Percentiles rank a stretch among this genome's conserved stretches.
Conservation (phyloP, 2,888 invertebrate genomes). For the Amphipoea lucens region DNA sequence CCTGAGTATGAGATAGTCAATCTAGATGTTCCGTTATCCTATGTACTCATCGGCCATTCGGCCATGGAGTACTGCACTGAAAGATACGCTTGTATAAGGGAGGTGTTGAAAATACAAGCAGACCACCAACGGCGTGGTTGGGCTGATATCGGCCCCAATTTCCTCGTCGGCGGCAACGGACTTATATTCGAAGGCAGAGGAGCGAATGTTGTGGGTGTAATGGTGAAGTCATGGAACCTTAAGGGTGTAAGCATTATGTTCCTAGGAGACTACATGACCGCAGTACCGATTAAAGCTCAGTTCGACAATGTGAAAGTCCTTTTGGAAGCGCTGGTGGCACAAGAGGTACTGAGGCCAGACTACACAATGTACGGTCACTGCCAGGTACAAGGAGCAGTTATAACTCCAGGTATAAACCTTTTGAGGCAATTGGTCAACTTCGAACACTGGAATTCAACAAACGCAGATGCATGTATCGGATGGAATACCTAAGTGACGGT, state of each 20-base stretch:
- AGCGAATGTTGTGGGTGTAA: conserved; percentile 79
- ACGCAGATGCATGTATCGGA: conserved; percentile 68
- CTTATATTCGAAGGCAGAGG: conserved; percentile 84
- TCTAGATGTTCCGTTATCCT: conserved; percentile 75
- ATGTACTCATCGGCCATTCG: conserved; percentile 82
- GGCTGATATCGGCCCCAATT: conserved; percentile 84
- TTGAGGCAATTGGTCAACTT: conserved; percentile 72
- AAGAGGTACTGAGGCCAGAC: conserved; percentile 71
- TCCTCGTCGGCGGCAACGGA: conserved; percentile 81
- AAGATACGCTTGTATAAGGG: conserved; percentile 76
- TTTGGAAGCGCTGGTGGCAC: conserved; percentile 73
- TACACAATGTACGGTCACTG: conserved; percentile 79
- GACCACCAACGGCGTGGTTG: conserved; percentile 75
- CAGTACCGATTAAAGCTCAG: conserved; percentile 71
- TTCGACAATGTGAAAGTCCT: conserved; percentile 77
- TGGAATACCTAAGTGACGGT: conserved; percentile 37
- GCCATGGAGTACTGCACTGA: conserved; percentile 74
- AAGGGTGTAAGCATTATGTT: conserved; percentile 82
- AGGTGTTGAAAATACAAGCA: conserved; percentile 76
- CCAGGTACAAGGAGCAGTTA: conserved; percentile 73
- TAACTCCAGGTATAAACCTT: conserved; percentile 78
- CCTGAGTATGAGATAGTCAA: conserved; percentile 72
- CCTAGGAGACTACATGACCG: conserved; percentile 78
- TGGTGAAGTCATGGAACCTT: conserved; percentile 77
- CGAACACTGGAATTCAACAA: conserved; percentile 76